A percentile compares a stretch with the other conserved stretches of the same genome.
phyloP scores from a whole-genome alignment of 1,140 invertebrate genomes.

The Bombus fervidus region DNA sequence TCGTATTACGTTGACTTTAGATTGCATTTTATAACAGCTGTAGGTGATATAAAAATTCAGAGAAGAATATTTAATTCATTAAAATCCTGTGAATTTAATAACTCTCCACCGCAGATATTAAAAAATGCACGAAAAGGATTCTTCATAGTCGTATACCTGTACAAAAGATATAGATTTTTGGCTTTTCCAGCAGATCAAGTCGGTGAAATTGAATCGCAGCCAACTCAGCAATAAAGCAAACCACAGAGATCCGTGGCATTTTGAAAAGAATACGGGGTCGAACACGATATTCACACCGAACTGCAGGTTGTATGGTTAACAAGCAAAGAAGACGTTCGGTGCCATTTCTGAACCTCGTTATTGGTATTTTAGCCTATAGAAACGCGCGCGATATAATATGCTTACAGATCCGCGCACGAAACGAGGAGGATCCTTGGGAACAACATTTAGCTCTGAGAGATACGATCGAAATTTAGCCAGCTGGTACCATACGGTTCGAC shows the following conservation, averaged over 20 bases:
- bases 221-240: background rate
- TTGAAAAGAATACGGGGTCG: background rate
- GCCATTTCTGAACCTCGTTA: slow-evolving; percentile 46
- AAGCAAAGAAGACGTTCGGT: slow-evolving; percentile 36
- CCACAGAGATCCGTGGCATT: background rate
- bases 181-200: background rate
- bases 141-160: background rate
- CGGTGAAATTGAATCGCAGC: background rate
- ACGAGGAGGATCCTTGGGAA: slow-evolving; percentile 47
- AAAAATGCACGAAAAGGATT: background rate
- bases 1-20: background rate
- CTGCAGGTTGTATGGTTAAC: slow-evolving; percentile 17
- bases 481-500: slow-evolving; percentile 41
- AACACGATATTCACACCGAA: background rate
- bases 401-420: slow-evolving; percentile 53
- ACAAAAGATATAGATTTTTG: too few species aligned
- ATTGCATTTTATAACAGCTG: background rate
- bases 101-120: background rate
- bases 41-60: background rate
- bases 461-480: slow-evolving; percentile 63
- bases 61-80: background rate
- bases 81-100: background rate
- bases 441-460: slow-evolving; percentile 51
- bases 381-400: slow-evolving; percentile 38
- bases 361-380: slow-evolving; percentile 49